phyloP scores from a whole-genome alignment of 2,888 invertebrate genomes.

The Cepaea hortensis region DNA sequence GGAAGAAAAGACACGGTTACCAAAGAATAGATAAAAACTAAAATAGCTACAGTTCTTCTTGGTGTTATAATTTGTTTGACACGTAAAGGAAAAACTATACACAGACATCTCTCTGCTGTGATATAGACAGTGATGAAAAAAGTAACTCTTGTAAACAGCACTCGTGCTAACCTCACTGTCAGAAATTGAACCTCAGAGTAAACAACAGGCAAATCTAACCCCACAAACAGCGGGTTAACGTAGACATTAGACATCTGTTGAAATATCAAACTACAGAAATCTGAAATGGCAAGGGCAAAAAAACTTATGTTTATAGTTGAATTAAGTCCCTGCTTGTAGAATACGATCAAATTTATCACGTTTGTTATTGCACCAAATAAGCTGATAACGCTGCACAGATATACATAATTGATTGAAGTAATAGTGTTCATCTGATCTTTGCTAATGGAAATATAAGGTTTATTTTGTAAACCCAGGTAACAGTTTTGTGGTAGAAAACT shows the following conservation, averaged over 20 bases:
- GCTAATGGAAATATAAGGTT: no score
- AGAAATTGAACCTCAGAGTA: slow-evolving; percentile 89
- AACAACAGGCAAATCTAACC: slow-evolving; percentile 83
- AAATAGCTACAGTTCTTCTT: not conserved
- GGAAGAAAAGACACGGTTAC: slow-evolving; percentile 7
- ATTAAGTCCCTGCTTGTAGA: slow-evolving; percentile 11
- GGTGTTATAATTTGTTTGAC: slow-evolving; percentile 32
- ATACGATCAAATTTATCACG: slow-evolving; percentile 32
- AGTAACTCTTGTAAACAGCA: slow-evolving; percentile 9
- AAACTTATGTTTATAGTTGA: slow-evolving; percentile 32
- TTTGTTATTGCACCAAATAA: slow-evolving; percentile 8
- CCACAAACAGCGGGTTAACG: slow-evolving; percentile 30
- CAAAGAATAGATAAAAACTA: not conserved
- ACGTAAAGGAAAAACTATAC: slow-evolving; percentile 29
- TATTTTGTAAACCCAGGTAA: no score
- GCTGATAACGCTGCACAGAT: no score
- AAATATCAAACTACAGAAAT: slow-evolving; percentile 11
- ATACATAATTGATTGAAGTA: no score
- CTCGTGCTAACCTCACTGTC: slow-evolving; percentile 38
- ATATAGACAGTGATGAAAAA: slow-evolving; percentile 37
- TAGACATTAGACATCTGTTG: slow-evolving; percentile 15
- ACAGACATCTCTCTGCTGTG: slow-evolving; percentile 31
- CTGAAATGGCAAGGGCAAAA: slow-evolving; percentile 11
- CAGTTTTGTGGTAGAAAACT: no score
- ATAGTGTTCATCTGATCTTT: no score